Base-by-base conservation (phyloP, 2,797 vertebrate genomes). In the Zenarchopterus dispar region DNA sequence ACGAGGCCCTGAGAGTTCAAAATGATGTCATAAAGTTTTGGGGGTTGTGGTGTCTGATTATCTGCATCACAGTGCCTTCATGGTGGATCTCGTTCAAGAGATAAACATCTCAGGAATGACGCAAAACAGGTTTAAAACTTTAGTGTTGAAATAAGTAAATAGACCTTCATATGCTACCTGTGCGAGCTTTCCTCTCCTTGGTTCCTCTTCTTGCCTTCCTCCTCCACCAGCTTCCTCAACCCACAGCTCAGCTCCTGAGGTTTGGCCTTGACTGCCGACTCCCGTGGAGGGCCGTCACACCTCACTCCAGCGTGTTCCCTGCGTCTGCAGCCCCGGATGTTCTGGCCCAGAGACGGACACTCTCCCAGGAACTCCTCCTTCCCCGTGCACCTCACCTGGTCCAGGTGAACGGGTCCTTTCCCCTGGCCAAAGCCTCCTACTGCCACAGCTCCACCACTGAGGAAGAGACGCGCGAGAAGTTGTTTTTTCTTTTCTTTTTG, bases 371-470 rank as follows among this genome's bases (percentile, higher is more conserved):
- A 86, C 41, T 84, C 90, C 87, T 97, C 96, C 2, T 87, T 93
- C 46, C 96, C 96, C 0, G 92, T 95, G 89, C 96, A 97, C 82
- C 94, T 93, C 75, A 97, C 43, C 5, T 92, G 93, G 82, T 94
- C 88, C 73, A 96, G 88, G 84, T 97, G 95, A 69, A 95, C 89
- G 36, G 93, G 94, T 8, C 94, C 95, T 8, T 92, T 94, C 0
- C 94, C 94, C 86, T 93, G 92, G 0, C 95, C 95, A 53, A 95
- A 95, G 71, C 95, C 95, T 51, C 91, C 88, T 48, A 92, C 92
- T 18, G 91, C 95, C 67, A 71, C 93, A 62, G 86, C 79, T 13
- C 70, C 58, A 8, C 78, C 89, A 2, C 89, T 91, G 82, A 16
- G 2, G n/a, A 39, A 57, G 13, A 62, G 16, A 36, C 0, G 4